Conservation (phyloP, 2,888 invertebrate genomes). For the Hesperia comma region DNA sequence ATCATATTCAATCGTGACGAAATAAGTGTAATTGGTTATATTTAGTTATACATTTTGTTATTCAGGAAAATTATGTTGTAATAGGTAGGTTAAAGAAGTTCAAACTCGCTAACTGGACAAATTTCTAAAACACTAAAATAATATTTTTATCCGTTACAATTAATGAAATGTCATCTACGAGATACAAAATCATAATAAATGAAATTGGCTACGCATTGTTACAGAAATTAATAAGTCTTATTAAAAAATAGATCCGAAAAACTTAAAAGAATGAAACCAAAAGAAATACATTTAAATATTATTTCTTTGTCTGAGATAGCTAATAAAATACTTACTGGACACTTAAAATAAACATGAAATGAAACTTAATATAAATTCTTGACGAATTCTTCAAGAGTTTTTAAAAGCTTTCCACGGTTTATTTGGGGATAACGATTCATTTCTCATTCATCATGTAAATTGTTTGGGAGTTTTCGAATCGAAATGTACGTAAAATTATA, state of each 20-base stretch:
- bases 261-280: constrained; percentile 3
- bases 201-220: background rate
- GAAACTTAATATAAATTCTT: constrained; percentile 49
- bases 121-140: no score
- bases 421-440: constrained; percentile 62
- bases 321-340: constrained; percentile 37
- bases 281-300: constrained; percentile 40
- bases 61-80: no score
- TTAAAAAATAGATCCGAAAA: background rate
- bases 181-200: background rate
- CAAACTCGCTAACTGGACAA: no score
- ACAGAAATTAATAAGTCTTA: background rate
- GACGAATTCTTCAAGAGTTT: constrained; percentile 51
- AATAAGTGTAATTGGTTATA: no score
- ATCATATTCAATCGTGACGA: no score
- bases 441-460: constrained; percentile 78
- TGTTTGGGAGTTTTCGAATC: constrained; percentile 69
- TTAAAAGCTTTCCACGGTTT: constrained; percentile 65
- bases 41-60: no score
- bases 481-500: constrained; percentile 60
- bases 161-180: no score
- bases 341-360: constrained; percentile 51
- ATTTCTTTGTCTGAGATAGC: constrained; percentile 41
- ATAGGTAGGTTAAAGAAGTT: no score
- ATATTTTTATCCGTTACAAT: no score